Evolutionary conservation across 2,888 invertebrate species (phyloP).

Genomic region (Epistrophe eligans): DNA sequence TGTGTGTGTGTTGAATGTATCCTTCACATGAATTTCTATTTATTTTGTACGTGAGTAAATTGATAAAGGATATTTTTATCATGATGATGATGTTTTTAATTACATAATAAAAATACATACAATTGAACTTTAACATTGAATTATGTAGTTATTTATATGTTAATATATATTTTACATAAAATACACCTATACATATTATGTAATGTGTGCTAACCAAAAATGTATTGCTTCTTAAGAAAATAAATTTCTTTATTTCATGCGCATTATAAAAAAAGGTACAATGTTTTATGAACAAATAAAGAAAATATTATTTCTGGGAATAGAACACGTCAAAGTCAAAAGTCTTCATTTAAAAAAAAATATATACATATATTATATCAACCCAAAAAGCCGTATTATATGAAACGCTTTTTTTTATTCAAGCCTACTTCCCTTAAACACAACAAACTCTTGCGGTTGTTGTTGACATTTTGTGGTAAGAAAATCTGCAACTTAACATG

Average conservation of each 20-base stretch:
- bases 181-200: too few relatives aligned
- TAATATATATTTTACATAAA: too few relatives aligned
- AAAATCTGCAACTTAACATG: slow-evolving; percentile 1
- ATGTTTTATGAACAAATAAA: neutral
- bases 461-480: slow-evolving; percentile 16
- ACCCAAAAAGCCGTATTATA: neutral
- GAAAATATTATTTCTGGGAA: neutral
- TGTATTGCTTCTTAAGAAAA: neutral
- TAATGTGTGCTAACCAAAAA: too few relatives aligned
- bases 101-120: too few relatives aligned
- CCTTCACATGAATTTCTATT: neutral
- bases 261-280: too few relatives aligned
- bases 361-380: neutral
- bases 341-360: neutral
- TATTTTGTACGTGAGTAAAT: neutral
- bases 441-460: neutral
- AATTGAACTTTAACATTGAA: too few relatives aligned
- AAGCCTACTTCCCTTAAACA: neutral
- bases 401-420: neutral
- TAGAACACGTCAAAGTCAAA: neutral
- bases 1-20: neutral
- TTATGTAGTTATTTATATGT: too few relatives aligned
- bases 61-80: neutral
- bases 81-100: neutral
- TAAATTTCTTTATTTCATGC: neutral